phyloP scores from a whole-genome alignment of 2,797 vertebrate genomes.

The Chelon labrosus region DNA sequence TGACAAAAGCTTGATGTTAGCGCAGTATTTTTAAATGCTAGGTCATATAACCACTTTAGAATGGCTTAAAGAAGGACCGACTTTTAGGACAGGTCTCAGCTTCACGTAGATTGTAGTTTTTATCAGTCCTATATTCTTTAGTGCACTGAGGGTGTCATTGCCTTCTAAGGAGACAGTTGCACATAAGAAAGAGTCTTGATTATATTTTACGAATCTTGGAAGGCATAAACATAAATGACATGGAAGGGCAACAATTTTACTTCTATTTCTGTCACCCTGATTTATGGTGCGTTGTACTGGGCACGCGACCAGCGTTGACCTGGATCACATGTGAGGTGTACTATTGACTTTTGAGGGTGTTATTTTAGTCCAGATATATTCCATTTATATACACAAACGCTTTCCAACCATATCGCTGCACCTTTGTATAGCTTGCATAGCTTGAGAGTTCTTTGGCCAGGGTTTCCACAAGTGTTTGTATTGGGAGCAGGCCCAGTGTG shows the following conservation, averaged over 20 bases:
- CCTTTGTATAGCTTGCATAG: constrained; percentile 50
- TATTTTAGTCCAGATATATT: constrained; percentile 56
- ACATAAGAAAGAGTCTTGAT: neutral
- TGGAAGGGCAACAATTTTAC: constrained; percentile 3
- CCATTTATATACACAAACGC: constrained; percentile 47
- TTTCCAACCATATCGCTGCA: constrained; percentile 50
- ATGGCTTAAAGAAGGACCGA: constrained; percentile 38
- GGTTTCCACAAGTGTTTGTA: constrained; percentile 51
- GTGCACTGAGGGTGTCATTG: neutral
- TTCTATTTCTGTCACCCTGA: constrained; percentile 26
- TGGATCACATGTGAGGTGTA: constrained; percentile 36
- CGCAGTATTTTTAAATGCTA: constrained; percentile 20
- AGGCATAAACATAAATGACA: constrained; percentile 20
- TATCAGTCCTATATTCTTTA: neutral
- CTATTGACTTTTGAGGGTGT: constrained; percentile 48
- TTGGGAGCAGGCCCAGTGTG: constrained; percentile 44
- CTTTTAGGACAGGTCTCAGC: constrained; percentile 8
- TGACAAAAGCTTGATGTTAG: constrained; percentile 47
- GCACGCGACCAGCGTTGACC: constrained; percentile 41
- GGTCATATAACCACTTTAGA: constrained; percentile 39
- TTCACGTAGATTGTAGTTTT: neutral
- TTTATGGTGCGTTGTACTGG: constrained; percentile 28
- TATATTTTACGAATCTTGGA: constrained; percentile 6
- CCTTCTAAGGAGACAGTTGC: constrained; percentile 14
- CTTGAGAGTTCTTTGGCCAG: constrained; percentile 50